Evolutionary conservation across 1,140 invertebrate species (phyloP).

Genomic region (Drosophila orosa): DNA sequence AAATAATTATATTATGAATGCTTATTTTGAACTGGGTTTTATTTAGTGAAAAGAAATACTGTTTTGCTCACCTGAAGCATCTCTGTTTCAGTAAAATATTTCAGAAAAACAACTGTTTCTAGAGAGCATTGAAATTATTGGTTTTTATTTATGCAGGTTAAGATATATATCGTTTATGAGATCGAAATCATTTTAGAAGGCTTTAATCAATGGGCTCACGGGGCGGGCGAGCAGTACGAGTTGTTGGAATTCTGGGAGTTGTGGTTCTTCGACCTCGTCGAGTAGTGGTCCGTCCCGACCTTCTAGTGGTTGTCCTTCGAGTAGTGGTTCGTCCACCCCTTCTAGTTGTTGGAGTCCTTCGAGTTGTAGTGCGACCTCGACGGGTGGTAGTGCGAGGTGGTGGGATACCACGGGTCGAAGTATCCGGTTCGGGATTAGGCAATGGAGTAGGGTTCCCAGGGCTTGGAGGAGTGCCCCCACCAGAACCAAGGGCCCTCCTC

Average conservation of each 20-base stretch:
- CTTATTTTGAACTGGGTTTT: neutral
- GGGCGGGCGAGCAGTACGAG: neutral
- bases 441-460: neutral
- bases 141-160: conserved; percentile 1
- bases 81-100: neutral
- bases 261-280: neutral
- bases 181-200: neutral
- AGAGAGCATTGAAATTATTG: conserved; percentile 32
- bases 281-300: neutral
- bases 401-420: neutral
- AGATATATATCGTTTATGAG: neutral
- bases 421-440: neutral
- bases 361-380: neutral
- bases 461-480: neutral
- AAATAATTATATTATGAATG: neutral
- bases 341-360: neutral
- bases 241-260: neutral
- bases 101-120: neutral
- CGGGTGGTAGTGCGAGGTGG: neutral
- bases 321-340: neutral
- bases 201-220: neutral
- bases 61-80: too few relatives aligned
- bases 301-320: neutral
- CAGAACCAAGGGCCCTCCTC: neutral
- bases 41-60: too few relatives aligned